Conservation (phyloP, 1,140 invertebrate genomes). For the Centruroides sculpturatus region DNA sequence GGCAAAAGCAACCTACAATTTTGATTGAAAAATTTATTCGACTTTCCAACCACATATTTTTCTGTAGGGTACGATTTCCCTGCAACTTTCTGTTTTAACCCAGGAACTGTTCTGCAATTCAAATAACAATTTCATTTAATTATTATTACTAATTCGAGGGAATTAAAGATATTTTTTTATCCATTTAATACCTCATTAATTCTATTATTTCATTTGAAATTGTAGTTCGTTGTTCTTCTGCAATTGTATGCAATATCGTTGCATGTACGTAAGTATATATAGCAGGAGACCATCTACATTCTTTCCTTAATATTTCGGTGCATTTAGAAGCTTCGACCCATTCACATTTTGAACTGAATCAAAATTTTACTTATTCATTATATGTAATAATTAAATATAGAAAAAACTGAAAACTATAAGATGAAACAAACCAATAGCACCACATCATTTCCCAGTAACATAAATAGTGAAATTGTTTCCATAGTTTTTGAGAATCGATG, state of each 20-base stretch:
- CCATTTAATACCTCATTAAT: slow-evolving; percentile 33
- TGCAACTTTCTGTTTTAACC: slow-evolving; percentile 74
- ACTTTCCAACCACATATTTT: slow-evolving; percentile 80
- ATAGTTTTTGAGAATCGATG: slow-evolving; percentile 66
- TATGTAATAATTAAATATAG: background rate
- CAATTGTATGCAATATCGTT: slow-evolving; percentile 41
- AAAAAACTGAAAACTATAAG: slow-evolving; percentile 2
- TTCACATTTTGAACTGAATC: slow-evolving; percentile 32
- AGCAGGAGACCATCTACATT: slow-evolving; percentile 80
- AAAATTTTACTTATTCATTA: background rate
- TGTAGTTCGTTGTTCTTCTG: slow-evolving; percentile 45
- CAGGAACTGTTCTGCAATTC: slow-evolving; percentile 51
- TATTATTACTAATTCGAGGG: background rate
- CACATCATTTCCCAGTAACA: slow-evolving; percentile 94
- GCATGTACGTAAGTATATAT: slow-evolving; percentile 84
- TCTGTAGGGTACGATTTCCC: slow-evolving; percentile 94
- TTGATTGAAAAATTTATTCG: slow-evolving; percentile 59
- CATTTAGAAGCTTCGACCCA: slow-evolving; percentile 58
- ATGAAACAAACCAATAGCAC: slow-evolving; percentile 51
- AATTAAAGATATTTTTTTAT: background rate
- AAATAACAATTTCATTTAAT: background rate
- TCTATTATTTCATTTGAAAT: slow-evolving; percentile 40
- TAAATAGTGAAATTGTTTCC: slow-evolving; percentile 88
- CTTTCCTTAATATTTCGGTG: slow-evolving; percentile 50
- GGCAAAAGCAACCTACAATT: slow-evolving; percentile 59